phyloP scores from a whole-genome alignment of 2,888 invertebrate species.

The Mythimna albipuncta region DNA sequence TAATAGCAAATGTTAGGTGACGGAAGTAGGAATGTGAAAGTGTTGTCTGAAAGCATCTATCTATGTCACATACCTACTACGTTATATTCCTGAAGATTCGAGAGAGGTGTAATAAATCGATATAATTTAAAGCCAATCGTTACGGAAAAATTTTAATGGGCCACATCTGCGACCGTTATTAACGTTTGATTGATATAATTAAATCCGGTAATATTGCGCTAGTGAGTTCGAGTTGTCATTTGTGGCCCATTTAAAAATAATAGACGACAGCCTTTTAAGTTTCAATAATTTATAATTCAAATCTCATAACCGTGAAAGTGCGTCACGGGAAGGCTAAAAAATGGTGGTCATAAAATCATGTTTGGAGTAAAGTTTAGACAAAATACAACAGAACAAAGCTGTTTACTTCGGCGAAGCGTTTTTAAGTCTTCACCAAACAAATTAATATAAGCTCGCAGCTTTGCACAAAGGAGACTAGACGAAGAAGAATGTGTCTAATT shows the following conservation, averaged over 20 bases:
- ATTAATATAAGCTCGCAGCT: constrained; percentile 58
- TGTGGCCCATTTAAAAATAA: constrained; percentile 33
- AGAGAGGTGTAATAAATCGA: constrained; percentile 39
- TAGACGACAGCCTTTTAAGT: constrained; percentile 29
- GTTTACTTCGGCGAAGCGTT: constrained; percentile 40
- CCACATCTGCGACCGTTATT: constrained; percentile 46
- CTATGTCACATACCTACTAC: constrained; percentile 28
- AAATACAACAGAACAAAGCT: constrained; percentile 35
- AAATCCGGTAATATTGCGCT: constrained; percentile 13
- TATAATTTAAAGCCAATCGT: constrained; percentile 40
- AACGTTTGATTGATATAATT: constrained; percentile 50
- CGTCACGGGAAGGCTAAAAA: constrained; percentile 41
- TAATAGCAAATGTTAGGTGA: constrained; percentile 50
- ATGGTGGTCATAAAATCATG: constrained; percentile 17
- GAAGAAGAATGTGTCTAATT: constrained; percentile 80
- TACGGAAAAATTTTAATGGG: constrained; percentile 35
- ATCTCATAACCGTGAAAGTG: constrained; percentile 19
- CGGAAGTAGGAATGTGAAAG: constrained; percentile 44
- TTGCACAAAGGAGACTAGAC: constrained; percentile 76
- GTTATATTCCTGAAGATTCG: constrained; percentile 25
- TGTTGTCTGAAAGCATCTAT: constrained; percentile 25
- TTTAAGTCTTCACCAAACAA: constrained; percentile 62
- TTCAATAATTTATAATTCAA: constrained; percentile 6
- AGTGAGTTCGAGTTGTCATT: constrained; percentile 8
- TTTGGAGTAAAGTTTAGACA: constrained; percentile 23